Percentiles rank a stretch among this genome's conserved stretches.
phyloP scores from a whole-genome alignment of 2,888 invertebrate species.

The Busseola fusca region DNA sequence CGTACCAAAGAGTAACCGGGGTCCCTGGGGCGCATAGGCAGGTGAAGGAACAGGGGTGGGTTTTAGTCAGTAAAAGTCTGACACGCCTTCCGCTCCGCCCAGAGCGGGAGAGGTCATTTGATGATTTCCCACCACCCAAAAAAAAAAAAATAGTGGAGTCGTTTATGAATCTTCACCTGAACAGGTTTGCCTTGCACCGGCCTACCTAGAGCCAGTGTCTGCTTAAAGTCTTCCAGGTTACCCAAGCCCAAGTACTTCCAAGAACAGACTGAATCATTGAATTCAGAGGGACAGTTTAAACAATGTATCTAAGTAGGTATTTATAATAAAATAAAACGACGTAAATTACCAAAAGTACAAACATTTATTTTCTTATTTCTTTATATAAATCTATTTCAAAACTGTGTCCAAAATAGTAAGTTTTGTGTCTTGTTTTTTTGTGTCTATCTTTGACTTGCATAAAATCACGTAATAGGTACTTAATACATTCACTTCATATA shows the following conservation, averaged over 20 bases:
- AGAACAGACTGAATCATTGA: neutral
- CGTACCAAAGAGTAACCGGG: no score
- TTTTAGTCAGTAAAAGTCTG: no score
- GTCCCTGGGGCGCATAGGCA: no score
- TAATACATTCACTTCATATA: neutral
- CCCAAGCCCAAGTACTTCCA: neutral
- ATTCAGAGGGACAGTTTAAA: neutral
- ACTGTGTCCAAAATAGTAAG: slow-evolving; percentile 29
- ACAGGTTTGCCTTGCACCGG: no score
- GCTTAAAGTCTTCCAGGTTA: no score
- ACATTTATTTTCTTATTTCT: slow-evolving; percentile 53
- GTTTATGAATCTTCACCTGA: no score
- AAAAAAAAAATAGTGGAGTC: no score
- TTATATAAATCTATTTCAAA: slow-evolving; percentile 12
- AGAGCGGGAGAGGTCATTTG: no score
- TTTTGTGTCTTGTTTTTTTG: neutral
- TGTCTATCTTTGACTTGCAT: slow-evolving; percentile 1
- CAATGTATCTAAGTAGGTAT: neutral
- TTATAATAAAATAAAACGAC: slow-evolving; percentile 36
- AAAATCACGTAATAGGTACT: neutral
- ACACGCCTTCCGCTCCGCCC: no score
- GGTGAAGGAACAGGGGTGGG: no score
- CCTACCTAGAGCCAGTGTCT: no score
- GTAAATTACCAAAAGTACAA: slow-evolving; percentile 53
- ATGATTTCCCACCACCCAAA: no score